phyloP scores from a whole-genome alignment of 2,888 invertebrate genomes.

The Ferrisia virgata region DNA sequence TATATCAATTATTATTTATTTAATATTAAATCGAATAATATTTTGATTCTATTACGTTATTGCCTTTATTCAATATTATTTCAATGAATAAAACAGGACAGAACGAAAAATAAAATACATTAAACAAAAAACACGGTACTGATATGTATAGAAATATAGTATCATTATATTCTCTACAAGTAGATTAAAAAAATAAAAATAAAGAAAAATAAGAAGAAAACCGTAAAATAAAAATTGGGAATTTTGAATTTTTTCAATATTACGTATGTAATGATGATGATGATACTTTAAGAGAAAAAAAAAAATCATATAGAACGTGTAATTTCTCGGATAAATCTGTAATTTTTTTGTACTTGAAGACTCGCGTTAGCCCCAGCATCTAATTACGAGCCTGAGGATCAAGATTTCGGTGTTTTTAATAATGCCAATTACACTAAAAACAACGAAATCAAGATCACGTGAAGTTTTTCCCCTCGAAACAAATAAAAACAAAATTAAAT shows the following conservation, averaged over 20 bases:
- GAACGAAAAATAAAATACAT: not conserved
- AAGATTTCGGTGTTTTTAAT: slow-evolving; percentile 31
- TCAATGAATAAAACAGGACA: not conserved
- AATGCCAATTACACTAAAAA: slow-evolving; percentile 31
- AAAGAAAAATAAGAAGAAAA: not conserved
- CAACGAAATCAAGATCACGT: slow-evolving; percentile 39
- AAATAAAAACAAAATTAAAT: not conserved
- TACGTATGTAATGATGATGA: not conserved
- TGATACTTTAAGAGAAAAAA: not conserved
- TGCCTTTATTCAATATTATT: not conserved
- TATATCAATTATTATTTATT: not conserved
- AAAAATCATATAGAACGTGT: too few relatives aligned
- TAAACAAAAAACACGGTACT: slow-evolving; percentile 11
- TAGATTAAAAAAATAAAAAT: not conserved
- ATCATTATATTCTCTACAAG: not conserved
- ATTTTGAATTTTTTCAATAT: not conserved
- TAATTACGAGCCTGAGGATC: slow-evolving; percentile 41
- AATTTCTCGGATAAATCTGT: not conserved
- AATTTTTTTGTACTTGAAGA: slow-evolving; percentile 42
- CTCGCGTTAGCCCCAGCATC: slow-evolving; percentile 44
- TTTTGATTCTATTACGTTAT: slow-evolving; percentile 13
- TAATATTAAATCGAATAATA: not conserved
- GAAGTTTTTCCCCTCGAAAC: not conserved
- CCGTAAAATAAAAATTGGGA: not conserved
- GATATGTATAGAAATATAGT: slow-evolving; percentile 30